Evolutionary conservation across 2,113 vertebrate genomes (phyloP).

Genomic region (Semnornis frantzii): DNA sequence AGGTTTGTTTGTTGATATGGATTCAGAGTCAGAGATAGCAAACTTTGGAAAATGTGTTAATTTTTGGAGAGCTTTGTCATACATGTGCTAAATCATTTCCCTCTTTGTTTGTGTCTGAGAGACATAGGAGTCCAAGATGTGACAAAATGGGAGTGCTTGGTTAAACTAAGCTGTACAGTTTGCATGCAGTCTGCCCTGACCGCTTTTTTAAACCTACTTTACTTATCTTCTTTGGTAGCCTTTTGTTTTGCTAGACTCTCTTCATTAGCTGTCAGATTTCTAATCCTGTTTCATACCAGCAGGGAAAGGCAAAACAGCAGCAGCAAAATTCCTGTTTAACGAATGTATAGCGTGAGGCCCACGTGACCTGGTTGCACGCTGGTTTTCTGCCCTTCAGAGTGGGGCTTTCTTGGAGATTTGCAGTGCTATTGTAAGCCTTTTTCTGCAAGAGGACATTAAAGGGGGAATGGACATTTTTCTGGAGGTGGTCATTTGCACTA

Average conservation of each 20-base stretch:
- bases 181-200: background rate
- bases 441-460: background rate
- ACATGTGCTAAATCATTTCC: background rate
- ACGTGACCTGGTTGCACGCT: background rate
- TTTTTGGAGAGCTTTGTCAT: background rate
- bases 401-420: background rate
- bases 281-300: slow-evolving; percentile 2
- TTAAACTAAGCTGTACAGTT: background rate
- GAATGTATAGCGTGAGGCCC: background rate
- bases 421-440: background rate
- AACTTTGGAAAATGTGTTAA: background rate
- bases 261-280: slow-evolving; percentile 14
- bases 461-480: background rate
- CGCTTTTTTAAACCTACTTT: background rate
- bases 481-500: background rate
- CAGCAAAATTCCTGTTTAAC: background rate
- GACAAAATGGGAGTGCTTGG: background rate
- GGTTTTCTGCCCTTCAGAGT: background rate
- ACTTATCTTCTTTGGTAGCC: background rate
- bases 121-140: background rate
- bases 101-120: background rate
- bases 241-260: background rate
- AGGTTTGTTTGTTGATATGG: background rate
- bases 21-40: background rate
- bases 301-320: background rate